Base-by-base conservation (phyloP, 2,113 vertebrate genomes). In the Guaruba guarouba region DNA sequence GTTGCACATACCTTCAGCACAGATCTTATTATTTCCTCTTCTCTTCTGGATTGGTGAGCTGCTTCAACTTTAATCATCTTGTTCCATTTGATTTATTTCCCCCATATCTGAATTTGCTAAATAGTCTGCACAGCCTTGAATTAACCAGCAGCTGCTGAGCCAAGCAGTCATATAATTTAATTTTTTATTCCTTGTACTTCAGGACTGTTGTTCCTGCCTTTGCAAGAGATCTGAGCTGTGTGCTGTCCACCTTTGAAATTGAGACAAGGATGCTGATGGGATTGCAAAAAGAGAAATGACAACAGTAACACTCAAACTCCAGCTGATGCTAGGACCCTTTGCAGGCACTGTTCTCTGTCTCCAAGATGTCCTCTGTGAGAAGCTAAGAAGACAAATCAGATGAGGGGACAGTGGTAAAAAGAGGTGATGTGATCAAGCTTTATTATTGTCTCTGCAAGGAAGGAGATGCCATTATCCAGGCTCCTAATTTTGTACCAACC, bases 71-170 rank as follows among this genome's bases (percentile, higher is more conserved):
- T 54, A 49, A 78, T 66, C 41, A 46, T 17, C 77, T 67, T 71
- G 29, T 81, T 92, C 81, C 41, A 35, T 61, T 86, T 81, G 76
- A 88, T 73, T 94, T 78, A 78, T 89, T 89, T 86, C 77, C 43
- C 43, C 17, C 35, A 55, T 27, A 63, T 19, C 22, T 75, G 66
- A 78, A 69, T 75, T 75, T 78, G n/a, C 28, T 59, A 73, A 95
- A 64, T 28, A 84, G 37, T 41, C 55, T 86, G 49, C 41, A 37
- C 25, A 67, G 25, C 55, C 69, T 86, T 54, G 13, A 91, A 69
- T 66, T 92, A 92, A 88, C 86, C 43, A 86, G 11, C 86, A 92
- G 41, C 11, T 91, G 74, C 54, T 92, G 77, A 66, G 41, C 37
- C 87, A 92, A 87, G 61, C 24, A 78, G n/a, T 54, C 37, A 19